Evolutionary conservation across 1,140 invertebrate genomes (phyloP), one percentile per base, ranked within the genome.

Genomic region (Bombus terrestris): DNA sequence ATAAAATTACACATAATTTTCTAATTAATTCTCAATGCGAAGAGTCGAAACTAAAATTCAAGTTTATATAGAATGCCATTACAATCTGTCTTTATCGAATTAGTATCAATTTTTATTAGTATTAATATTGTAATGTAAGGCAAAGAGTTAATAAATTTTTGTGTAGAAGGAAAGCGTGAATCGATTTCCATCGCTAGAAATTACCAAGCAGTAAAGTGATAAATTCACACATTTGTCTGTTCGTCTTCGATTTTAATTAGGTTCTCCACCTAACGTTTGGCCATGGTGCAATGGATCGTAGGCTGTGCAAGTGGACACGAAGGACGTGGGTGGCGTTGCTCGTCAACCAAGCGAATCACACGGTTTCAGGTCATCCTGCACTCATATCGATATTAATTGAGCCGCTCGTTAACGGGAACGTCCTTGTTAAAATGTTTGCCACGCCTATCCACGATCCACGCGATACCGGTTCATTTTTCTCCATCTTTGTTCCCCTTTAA

Each of bases 351-450:
- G 66, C 66, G 66, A 69, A 69, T 39, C 66, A 39, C 43, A 80
- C 64, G 57, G 37, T 82, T 88, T 86, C 71, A 86, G 80, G 64
- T 88, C 86, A 73, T 75, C 71, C 78, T 78, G 87, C 69, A 68
- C 59, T 85, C 76, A 79, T 71, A 82, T 81, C 73, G 78, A 37
- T 57, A 81, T 89, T 87, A 90, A 90, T 89, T 85, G 85, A 80
- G 66, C 35, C 69, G 41, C 64, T 89, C 81, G 78, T 90, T 90
- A 89, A 85, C 66, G 53, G 59, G 0, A 41, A 69, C 15, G 68
- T 78, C 64, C 80, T 86, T 77, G 78, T 87, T 89, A 81, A 75
- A 86, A 66, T 81, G 86, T 72, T 47, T 18, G 32, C 79, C 78
- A 22, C 72, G 62, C 37, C 80, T 59, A 39, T 41, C 59, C 41